Evolutionary conservation across 2,797 vertebrate species (phyloP).

Genomic region (Periophthalmus magnuspinnatus): DNA sequence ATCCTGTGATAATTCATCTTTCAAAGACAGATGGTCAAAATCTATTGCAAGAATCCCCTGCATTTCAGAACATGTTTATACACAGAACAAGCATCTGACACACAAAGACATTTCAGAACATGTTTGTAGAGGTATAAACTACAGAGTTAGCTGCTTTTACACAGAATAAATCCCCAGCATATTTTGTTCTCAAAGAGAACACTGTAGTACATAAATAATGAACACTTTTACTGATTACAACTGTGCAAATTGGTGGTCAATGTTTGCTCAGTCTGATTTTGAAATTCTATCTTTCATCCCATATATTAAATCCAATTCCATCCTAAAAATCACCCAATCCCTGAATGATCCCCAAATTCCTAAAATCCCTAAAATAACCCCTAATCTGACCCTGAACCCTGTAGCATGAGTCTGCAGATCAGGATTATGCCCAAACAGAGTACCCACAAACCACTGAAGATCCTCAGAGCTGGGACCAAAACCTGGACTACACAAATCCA

Average conservation of each 20-base stretch:
- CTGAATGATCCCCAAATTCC: not conserved
- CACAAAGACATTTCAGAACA: no score
- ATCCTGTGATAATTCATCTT: no score
- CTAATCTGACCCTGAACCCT: not conserved
- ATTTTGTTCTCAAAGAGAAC: not conserved
- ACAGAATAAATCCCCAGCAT: no score
- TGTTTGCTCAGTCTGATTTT: not conserved
- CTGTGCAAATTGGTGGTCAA: not conserved
- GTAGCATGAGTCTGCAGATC: not conserved
- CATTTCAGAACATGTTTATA: no score
- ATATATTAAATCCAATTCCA: not conserved
- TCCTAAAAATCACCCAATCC: not conserved
- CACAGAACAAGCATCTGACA: no score
- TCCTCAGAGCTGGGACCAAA: slow-evolving; percentile 34
- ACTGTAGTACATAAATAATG: not conserved
- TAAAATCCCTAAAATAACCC: not conserved
- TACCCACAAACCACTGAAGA: slow-evolving; percentile 20
- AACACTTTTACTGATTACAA: no score
- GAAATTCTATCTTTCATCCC: not conserved
- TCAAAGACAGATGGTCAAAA: no score
- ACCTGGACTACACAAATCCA: slow-evolving; percentile 24
- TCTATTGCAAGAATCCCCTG: no score
- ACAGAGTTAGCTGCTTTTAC: no score
- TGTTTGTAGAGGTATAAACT: no score
- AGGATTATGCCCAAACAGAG: not conserved